These are phyloP conservation scores for Hydrozoanthus tunicans DNA, from an alignment of 64 coral and sea anemone species.

Conservation along the genomic window DNA sequence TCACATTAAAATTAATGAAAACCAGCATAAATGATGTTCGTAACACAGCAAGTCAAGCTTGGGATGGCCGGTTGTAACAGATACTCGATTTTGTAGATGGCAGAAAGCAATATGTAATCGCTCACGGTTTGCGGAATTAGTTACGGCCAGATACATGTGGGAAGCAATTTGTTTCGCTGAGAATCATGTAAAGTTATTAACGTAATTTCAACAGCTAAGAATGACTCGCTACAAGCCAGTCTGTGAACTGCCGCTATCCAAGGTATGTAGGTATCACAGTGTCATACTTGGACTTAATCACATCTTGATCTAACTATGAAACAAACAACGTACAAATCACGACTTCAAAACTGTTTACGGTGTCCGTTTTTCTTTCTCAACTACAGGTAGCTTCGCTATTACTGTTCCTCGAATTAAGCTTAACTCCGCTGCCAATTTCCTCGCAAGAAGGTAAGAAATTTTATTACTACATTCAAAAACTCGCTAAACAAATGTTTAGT, in stretches of 20 bases:
- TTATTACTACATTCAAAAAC: not conserved
- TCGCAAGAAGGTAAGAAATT: slow-evolving; percentile 31
- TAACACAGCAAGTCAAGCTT: slow-evolving; percentile 10
- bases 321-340: not conserved
- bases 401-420: slow-evolving; percentile 32
- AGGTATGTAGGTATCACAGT: not conserved
- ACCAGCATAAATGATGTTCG: slow-evolving; percentile 46
- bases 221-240: not conserved
- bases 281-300: not conserved
- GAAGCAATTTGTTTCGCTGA: slow-evolving; percentile 4
- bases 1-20: slow-evolving; percentile 65
- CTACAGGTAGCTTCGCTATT: slow-evolving; percentile 53
- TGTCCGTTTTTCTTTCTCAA: not conserved
- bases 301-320: not conserved
- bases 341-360: not conserved
- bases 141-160: not conserved
- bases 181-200: slow-evolving; percentile 9
- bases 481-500: not conserved
- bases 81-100: slow-evolving; percentile 3
- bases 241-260: not conserved
- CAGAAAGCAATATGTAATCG: not conserved
- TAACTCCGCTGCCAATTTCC: slow-evolving; percentile 36
- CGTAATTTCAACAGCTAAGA: not conserved
- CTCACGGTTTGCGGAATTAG: not conserved
- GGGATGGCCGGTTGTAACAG: slow-evolving; percentile 30